Evolutionary conservation across 2,797 vertebrate genomes (phyloP).

Genomic region (Serranus cabrilla): DNA sequence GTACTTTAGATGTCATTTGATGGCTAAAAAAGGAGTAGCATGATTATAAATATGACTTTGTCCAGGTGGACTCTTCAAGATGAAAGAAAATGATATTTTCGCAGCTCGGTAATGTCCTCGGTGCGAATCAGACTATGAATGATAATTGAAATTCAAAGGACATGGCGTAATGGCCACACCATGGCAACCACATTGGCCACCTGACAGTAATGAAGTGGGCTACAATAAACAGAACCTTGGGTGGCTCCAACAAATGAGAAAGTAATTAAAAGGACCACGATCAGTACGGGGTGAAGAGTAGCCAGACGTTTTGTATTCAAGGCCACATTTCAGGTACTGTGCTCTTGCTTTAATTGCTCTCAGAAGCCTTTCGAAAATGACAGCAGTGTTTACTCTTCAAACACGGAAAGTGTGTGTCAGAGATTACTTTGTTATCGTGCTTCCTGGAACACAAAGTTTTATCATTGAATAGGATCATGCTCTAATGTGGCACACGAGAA

Average conservation of each 20-base stretch:
- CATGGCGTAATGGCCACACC: conserved; percentile 72
- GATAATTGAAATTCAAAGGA: conserved; percentile 83
- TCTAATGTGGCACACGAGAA: conserved; percentile 16
- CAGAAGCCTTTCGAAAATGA: conserved; percentile 36
- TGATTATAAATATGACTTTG: conserved; percentile 51
- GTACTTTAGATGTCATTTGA: conserved; percentile 19
- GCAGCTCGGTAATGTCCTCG: conserved; percentile 51
- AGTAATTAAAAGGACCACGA: conserved; percentile 78
- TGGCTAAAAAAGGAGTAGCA: not conserved
- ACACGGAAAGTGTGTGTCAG: conserved; percentile 22
- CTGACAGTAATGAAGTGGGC: conserved; percentile 79
- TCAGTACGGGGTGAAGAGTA: conserved; percentile 54
- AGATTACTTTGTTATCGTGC: conserved; percentile 18
- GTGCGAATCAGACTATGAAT: conserved; percentile 55
- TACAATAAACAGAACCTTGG: conserved; percentile 80
- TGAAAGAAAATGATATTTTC: conserved; percentile 56
- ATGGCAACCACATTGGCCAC: conserved; percentile 77
- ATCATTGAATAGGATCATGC: conserved; percentile 21
- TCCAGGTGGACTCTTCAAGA: conserved; percentile 37
- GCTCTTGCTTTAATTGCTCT: conserved; percentile 54
- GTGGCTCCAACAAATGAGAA: conserved; percentile 77
- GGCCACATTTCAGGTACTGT: conserved; percentile 60
- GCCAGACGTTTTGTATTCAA: conserved; percentile 68
- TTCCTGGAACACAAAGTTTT: conserved; percentile 48
- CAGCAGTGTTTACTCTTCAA: conserved; percentile 41